Conservation (phyloP, 2,888 invertebrate species). For the Digitonthophagus gazella region DNA sequence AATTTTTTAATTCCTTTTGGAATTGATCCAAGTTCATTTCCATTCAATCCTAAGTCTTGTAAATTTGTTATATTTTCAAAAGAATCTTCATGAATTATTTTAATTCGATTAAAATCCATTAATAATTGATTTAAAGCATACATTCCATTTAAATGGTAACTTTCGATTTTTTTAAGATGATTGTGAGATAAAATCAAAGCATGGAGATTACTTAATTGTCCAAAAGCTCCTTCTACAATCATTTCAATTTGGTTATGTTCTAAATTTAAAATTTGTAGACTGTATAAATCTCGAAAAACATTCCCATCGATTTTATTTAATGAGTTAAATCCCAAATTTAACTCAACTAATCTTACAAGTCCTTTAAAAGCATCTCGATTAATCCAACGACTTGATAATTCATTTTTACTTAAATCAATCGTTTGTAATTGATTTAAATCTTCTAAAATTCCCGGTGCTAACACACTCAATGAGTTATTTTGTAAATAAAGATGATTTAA, state of each 20-base stretch:
- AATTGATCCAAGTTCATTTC: conserved; percentile 68
- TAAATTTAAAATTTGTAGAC: conserved; percentile 71
- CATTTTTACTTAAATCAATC: conserved; percentile 71
- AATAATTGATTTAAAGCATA: conserved; percentile 71
- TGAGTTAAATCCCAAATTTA: conserved; percentile 73
- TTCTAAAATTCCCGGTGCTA: conserved; percentile 73
- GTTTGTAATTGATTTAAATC: conserved; percentile 71
- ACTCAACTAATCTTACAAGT: conserved; percentile 68
- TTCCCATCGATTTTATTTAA: conserved; percentile 69
- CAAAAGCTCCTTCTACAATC: conserved; percentile 72
- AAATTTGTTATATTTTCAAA: conserved; percentile 77
- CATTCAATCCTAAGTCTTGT: conserved; percentile 73
- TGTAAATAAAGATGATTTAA: conserved; percentile 71
- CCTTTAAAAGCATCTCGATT: conserved; percentile 75
- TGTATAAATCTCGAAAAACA: conserved; percentile 72
- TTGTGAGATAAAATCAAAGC: conserved; percentile 73
- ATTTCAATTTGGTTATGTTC: conserved; percentile 69
- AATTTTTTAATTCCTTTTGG: conserved; percentile 71
- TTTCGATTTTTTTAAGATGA: conserved; percentile 66
- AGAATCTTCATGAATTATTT: conserved; percentile 65
- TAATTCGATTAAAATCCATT: conserved; percentile 72
- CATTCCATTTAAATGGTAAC: conserved; percentile 69
- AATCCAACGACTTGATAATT: conserved; percentile 75
- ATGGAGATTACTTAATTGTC: conserved; percentile 73
- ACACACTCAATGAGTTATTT: conserved; percentile 73